phyloP scores from a whole-genome alignment of 2,888 invertebrate genomes.

The Drosophila meridiana region DNA sequence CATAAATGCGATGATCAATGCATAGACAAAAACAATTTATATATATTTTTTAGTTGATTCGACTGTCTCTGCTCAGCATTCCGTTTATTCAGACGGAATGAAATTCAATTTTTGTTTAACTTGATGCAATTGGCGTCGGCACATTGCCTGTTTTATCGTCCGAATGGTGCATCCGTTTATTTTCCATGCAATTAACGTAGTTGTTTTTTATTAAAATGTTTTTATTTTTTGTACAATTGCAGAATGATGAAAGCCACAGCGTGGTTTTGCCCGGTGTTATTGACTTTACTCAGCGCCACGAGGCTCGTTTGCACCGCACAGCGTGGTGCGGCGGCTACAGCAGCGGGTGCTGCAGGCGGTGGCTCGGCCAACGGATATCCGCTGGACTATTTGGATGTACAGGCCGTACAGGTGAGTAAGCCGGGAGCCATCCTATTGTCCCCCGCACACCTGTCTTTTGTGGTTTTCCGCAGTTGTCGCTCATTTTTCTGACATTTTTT shows the following conservation, averaged over 20 bases:
- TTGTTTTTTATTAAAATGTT: background rate
- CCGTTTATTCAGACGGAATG: constrained; percentile 45
- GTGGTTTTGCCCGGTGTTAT: constrained; percentile 84
- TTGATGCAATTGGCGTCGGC: constrained; percentile 16
- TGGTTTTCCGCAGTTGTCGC: constrained; percentile 54
- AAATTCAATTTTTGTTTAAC: constrained; percentile 41
- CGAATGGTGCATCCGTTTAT: constrained; percentile 29
- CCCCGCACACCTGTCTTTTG: constrained; percentile 17
- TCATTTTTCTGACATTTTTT: constrained; percentile 25
- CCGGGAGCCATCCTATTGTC: background rate
- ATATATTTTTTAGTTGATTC: background rate
- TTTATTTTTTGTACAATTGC: constrained; percentile 37
- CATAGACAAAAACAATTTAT: background rate
- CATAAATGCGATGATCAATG: background rate
- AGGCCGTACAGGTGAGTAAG: constrained; percentile 83
- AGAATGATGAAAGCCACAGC: constrained; percentile 85
- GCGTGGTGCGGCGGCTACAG: constrained; percentile 64
- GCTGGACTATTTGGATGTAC: constrained; percentile 80
- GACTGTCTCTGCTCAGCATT: constrained; percentile 20
- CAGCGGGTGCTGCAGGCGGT: constrained; percentile 47
- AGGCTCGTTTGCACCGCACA: constrained; percentile 84
- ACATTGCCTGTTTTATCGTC: constrained; percentile 21
- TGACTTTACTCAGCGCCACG: constrained; percentile 84
- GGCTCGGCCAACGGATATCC: constrained; percentile 73
- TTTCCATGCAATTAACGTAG: constrained; percentile 42